Evolutionary conservation across 2,888 invertebrate species (phyloP), one percentile per base, ranked within the genome.

Genomic region (Brachycybe producta): DNA sequence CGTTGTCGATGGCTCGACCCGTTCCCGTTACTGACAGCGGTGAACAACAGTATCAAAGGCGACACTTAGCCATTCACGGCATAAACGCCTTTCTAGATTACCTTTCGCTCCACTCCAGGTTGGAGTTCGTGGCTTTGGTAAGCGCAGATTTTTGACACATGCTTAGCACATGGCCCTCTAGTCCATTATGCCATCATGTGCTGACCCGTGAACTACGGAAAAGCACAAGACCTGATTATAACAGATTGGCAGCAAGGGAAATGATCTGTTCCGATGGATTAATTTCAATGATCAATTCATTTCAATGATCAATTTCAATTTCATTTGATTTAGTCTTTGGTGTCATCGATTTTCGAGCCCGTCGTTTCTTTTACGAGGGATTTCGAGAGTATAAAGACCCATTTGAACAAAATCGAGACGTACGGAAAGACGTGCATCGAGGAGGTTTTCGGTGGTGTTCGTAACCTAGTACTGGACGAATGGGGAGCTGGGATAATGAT

Each of bases 351-450:
- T 1, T 68, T 64, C 60, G 67, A 70, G 52, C 61, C 64, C 28
- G 55, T 83, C 28, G 82, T 83, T 34, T 78, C 83, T 17, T 95
- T 94, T 62, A 92, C 92, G 0, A 73, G 92, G 51, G 92, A 94
- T 60, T 85, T 84, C 67, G 86, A 84, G 54, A 70, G 72, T 28
- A 80, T 94, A 54, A 79, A 83, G 58, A 72, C 75, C 17, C 83
- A 84, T 57, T 67, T 92, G 1, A 76, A 78, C 54, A 78, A 77
- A 53, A 70, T 90, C 5, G 85, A 87, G 55, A 26, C 15, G 4
- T 45, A 45, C 21, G 92, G 92, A 63, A 86, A 86, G 66, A 85
- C 91, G 0, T 83, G 82, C 61, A 75, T 91, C 52, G 82, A 85
- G 62, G 75, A 77, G 5, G 84, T 84, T 42, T 70, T 94, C 2